A percentile compares a stretch with the other conserved stretches of the same genome.
Conservation (phyloP, 2,888 invertebrate genomes). For the Andrena bicolor region DNA sequence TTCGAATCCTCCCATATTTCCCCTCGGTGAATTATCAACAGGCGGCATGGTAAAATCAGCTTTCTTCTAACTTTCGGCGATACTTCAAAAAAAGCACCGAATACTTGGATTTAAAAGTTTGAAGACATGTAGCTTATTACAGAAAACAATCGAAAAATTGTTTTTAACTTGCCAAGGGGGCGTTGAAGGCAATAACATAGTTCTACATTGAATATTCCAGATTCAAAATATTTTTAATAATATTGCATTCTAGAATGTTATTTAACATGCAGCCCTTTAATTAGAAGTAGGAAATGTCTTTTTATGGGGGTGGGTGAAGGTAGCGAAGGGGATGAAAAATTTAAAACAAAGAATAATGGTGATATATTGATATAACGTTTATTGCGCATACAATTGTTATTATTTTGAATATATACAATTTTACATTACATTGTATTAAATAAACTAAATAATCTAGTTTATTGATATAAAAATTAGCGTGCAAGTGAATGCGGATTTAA, state of each 20-base stretch:
- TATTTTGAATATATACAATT: no score
- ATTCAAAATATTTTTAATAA: neutral
- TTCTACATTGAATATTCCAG: neutral
- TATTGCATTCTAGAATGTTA: conserved; percentile 1
- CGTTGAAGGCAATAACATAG: neutral
- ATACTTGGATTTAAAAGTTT: neutral
- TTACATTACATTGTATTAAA: neutral
- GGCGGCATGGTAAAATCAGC: conserved; percentile 79
- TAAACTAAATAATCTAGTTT: neutral
- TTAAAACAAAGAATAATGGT: neutral
- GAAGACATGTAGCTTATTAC: neutral
- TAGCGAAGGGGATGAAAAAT: neutral
- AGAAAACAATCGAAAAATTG: conserved; percentile 23
- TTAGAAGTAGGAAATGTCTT: neutral
- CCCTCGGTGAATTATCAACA: conserved; percentile 81
- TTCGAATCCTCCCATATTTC: conserved; percentile 86
- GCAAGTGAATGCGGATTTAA: neutral
- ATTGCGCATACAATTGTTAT: no score
- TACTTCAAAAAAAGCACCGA: neutral
- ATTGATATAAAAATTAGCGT: neutral
- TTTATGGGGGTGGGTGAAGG: neutral
- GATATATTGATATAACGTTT: neutral
- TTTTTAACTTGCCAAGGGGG: conserved; percentile 2
- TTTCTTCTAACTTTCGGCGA: conserved; percentile 7
- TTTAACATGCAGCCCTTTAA: neutral